These are phyloP conservation scores for Epizoanthus rinbou DNA, from an alignment of 92 coral and sea anemone genomes.

Conservation along the genomic window DNA sequence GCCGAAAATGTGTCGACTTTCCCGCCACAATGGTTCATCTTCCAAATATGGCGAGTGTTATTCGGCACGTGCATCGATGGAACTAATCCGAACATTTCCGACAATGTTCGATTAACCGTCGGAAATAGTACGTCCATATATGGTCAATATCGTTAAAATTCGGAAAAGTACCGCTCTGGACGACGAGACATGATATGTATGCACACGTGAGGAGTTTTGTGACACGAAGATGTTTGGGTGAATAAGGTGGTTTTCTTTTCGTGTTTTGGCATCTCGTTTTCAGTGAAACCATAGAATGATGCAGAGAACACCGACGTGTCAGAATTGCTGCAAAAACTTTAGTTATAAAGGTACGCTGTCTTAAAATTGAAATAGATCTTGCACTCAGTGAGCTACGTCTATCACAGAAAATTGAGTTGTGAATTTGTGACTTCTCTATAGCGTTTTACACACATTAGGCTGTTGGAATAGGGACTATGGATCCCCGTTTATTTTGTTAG, in stretches of 20 bases:
- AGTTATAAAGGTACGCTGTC: slow-evolving; percentile 77
- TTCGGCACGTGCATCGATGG: neutral
- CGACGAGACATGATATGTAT: neutral
- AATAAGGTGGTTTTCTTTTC: neutral
- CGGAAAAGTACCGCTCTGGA: too few species aligned
- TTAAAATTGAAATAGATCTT: neutral
- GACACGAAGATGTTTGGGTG: neutral
- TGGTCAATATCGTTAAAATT: slow-evolving; percentile 45
- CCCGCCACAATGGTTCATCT: slow-evolving; percentile 65
- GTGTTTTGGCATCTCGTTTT: neutral
- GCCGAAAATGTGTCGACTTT: slow-evolving; percentile 55
- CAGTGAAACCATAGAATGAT: slow-evolving; percentile 29
- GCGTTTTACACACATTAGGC: too few species aligned
- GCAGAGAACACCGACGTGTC: slow-evolving; percentile 97
- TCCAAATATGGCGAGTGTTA: slow-evolving; percentile 55
- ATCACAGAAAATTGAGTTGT: too few species aligned
- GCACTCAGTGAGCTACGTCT: too few species aligned
- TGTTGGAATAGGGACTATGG: too few species aligned
- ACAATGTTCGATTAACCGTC: neutral
- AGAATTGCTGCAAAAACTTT: slow-evolving; percentile 81
- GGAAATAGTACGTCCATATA: slow-evolving; percentile 46
- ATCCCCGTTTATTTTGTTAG: too few species aligned
- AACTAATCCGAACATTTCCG: neutral
- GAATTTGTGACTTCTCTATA: too few species aligned
- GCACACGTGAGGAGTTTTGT: neutral